These are phyloP conservation scores for Aurelia coerulea DNA, from an alignment of 30 jellyfish, hydroid and myxozoan genomes.

Conservation along the genomic window DNA sequence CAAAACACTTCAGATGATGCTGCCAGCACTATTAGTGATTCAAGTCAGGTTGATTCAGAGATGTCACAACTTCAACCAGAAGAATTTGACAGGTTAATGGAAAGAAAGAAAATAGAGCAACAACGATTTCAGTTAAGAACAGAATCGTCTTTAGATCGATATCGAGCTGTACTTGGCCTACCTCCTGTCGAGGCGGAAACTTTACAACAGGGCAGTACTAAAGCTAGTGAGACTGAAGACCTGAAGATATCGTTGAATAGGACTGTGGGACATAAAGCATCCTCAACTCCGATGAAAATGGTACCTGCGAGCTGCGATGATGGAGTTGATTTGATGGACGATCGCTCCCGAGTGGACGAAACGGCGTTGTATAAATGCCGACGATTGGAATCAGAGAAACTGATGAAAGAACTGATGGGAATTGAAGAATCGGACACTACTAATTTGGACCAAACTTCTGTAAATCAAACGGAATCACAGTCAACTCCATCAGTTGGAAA, in stretches of 20 bases:
- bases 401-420: slow-evolving; percentile 8
- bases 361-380: background rate
- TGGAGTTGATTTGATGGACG: slow-evolving; percentile 41
- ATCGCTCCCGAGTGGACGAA: slow-evolving; percentile 6
- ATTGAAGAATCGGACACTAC: background rate
- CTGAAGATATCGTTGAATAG: background rate
- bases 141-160: background rate
- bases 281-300: slow-evolving; percentile 4
- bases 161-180: slow-evolving; percentile 31
- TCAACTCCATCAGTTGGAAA: too few relatives aligned
- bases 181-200: slow-evolving; percentile 2
- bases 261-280: background rate
- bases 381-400: slow-evolving; percentile 1
- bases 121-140: slow-evolving; percentile 18
- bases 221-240: background rate
- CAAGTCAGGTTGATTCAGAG: background rate
- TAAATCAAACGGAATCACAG: too few relatives aligned
- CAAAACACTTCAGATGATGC: slow-evolving; percentile 15
- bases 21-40: slow-evolving; percentile 28
- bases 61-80: background rate
- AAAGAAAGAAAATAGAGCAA: slow-evolving; percentile 25
- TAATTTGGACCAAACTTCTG: too few relatives aligned
- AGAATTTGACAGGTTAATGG: slow-evolving; percentile 33
- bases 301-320: slow-evolving; percentile 45
- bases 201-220: background rate